A percentile compares a stretch with the other conserved stretches of the same genome.
Evolutionary conservation across 2,888 invertebrate genomes (phyloP).

Genomic region (Lasioglossum leucozonium): DNA sequence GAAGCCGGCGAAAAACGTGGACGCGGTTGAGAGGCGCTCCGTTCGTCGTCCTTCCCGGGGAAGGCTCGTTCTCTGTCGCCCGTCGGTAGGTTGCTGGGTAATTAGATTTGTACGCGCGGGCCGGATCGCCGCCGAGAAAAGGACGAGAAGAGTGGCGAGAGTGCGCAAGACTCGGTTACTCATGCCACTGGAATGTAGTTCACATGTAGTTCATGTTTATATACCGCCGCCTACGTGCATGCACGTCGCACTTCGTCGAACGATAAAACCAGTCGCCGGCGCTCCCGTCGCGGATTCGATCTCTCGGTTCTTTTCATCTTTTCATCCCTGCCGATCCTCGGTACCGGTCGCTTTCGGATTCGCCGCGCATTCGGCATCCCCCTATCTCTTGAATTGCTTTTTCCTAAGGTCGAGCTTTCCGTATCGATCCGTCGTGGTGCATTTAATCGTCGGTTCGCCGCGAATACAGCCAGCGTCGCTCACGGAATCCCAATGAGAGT

Average conservation of each 20-base stretch:
- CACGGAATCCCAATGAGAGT: constrained; percentile 6
- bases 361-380: not conserved
- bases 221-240: constrained; percentile 65
- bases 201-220: constrained; percentile 69
- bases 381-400: not conserved
- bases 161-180: constrained; percentile 70
- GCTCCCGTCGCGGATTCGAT: constrained; percentile 37
- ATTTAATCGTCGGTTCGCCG: not conserved
- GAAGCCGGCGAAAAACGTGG: not conserved
- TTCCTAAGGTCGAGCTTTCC: not conserved
- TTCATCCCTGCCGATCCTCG: constrained; percentile 49
- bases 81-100: constrained; percentile 63
- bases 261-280: constrained; percentile 59
- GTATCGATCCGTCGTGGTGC: not conserved
- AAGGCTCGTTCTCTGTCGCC: constrained; percentile 15
- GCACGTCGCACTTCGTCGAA: constrained; percentile 55
- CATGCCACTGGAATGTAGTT: constrained; percentile 74
- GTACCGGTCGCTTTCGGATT: constrained; percentile 6
- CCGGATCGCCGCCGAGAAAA: constrained; percentile 44
- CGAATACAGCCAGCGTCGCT: not conserved
- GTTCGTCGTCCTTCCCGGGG: constrained; percentile 31
- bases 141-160: constrained; percentile 58
- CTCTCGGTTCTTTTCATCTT: constrained; percentile 12
- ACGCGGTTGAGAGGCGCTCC: not conserved
- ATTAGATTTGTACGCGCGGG: constrained; percentile 70